Evolutionary conservation across 1,140 invertebrate species (phyloP), one percentile per base, ranked within the genome.

Genomic region (Liolophura sinensis): DNA sequence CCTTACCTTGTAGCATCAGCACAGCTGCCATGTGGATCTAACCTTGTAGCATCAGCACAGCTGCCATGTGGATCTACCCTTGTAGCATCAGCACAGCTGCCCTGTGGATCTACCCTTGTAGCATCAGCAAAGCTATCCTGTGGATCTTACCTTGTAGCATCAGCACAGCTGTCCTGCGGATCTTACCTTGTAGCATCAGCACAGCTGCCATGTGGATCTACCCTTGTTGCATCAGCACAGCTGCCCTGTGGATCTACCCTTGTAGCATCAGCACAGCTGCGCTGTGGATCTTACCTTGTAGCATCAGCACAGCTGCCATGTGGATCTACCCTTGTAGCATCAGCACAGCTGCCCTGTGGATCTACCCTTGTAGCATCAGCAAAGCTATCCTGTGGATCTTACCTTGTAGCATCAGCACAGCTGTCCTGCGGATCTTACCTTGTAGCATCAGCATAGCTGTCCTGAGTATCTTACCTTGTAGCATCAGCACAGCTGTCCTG

Each of bases 291-390:
- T 15, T 27, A 24, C 27, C 18, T 24, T 47, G 25, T 6, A 18
- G 1, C 22, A 31, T 51, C 14, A 47, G 15, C 18, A 20, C n/a
- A 14, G 18, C 4, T 22, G 20, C 20, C 24, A 0, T 40, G 31
- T 40, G 31, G 31, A 40, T 40, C 15, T 59, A 52, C 75, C 73
- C 68, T 77, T 69, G n/a, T n/a, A n/a, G n/a, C 18, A 18, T 22
- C 1, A 24, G 15, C 20, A 18, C 22, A 7, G 12, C 52, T 16
- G 47, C 18, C 47, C 55, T 47, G 18, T 47, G n/a, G 16, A 22
- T 14, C 6, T 15, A 18, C 12, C 27, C 18, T 24, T 47, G 25
- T 6, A 18, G 1, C 22, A 31, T 51, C 14, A 47, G 15, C 18
- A 20, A n/a, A 14, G 18, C 4, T 22, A 27, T 20, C 24, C 0